These are phyloP conservation scores for Dicyrtoma fusca DNA, from an alignment of 2,888 invertebrate species.

Conservation along the genomic window DNA sequence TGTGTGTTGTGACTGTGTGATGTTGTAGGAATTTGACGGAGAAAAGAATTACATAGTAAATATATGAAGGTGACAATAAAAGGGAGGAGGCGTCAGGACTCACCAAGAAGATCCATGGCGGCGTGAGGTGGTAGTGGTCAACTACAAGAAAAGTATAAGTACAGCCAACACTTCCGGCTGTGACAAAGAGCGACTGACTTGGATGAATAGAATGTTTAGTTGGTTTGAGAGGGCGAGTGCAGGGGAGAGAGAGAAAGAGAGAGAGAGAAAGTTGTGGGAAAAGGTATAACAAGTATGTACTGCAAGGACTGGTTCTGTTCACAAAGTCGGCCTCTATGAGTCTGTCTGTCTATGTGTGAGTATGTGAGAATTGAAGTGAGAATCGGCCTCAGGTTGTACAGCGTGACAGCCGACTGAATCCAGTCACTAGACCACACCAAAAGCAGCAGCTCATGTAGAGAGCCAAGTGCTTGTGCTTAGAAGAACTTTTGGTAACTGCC, in stretches of 20 bases:
- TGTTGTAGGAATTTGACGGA: neutral
- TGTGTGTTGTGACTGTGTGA: neutral
- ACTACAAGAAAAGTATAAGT: conserved; percentile 12
- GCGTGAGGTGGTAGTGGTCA: conserved; percentile 24
- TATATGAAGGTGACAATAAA: neutral
- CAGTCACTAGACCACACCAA: conserved; percentile 3
- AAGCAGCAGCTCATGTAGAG: conserved; percentile 16
- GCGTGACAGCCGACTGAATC: neutral
- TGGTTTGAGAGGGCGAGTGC: neutral
- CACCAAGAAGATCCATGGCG: conserved; percentile 37
- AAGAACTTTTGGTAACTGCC: conserved; percentile 31
- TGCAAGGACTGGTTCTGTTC: too few relatives aligned
- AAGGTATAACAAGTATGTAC: neutral
- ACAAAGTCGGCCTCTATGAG: neutral
- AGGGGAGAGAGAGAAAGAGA: conserved; percentile 8
- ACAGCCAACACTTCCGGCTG: conserved; percentile 24
- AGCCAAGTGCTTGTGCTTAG: conserved; percentile 31
- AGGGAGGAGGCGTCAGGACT: conserved; percentile 26
- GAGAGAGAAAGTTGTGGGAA: neutral
- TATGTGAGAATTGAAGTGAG: conserved; percentile 5
- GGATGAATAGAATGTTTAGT: neutral
- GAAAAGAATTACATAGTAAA: neutral
- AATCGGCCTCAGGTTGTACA: neutral
- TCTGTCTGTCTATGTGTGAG: too few relatives aligned
- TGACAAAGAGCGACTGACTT: conserved; percentile 18